Evolutionary conservation across 2,888 invertebrate genomes (phyloP).

Genomic region (Eucera pruinosa): DNA sequence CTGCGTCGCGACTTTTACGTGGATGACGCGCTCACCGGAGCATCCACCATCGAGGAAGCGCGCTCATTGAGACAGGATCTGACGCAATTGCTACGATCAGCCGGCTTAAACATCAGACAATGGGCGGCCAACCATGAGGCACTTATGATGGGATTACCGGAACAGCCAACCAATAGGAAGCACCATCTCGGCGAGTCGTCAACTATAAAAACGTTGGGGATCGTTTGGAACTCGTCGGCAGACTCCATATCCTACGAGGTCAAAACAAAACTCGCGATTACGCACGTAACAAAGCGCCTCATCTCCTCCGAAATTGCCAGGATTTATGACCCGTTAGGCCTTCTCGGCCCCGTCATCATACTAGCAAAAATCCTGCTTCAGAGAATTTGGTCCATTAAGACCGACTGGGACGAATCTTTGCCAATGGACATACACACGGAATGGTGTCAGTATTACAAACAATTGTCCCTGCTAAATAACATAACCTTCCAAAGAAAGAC

Average conservation of each 20-base stretch:
- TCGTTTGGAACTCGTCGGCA: constrained; percentile 44
- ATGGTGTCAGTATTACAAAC: not conserved
- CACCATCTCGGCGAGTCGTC: constrained; percentile 21
- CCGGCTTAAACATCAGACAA: constrained; percentile 51
- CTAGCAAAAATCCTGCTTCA: not conserved
- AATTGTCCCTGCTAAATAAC: not conserved
- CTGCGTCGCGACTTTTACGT: constrained; percentile 55
- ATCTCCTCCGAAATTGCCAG: constrained; percentile 61
- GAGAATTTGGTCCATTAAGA: not conserved
- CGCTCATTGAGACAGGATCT: constrained; percentile 45
- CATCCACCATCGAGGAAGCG: constrained; percentile 23
- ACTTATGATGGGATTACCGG: constrained; percentile 23
- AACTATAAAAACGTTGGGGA: constrained; percentile 50
- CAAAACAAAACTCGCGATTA: not conserved
- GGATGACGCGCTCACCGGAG: constrained; percentile 55
- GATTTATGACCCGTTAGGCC: constrained; percentile 59
- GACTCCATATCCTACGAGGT: constrained; percentile 52
- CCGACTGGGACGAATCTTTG: not conserved
- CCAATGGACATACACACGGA: not conserved
- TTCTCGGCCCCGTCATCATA: not conserved
- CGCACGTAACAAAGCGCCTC: not conserved
- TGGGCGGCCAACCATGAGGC: constrained; percentile 60
- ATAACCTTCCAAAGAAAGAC: not conserved
- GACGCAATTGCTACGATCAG: constrained; percentile 18
- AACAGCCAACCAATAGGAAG: constrained; percentile 29